A percentile compares a stretch with the other conserved stretches of the same genome.
Evolutionary conservation across 2,113 vertebrate species (phyloP).

Genomic region (Boulengeromyrus knoepffleri): DNA sequence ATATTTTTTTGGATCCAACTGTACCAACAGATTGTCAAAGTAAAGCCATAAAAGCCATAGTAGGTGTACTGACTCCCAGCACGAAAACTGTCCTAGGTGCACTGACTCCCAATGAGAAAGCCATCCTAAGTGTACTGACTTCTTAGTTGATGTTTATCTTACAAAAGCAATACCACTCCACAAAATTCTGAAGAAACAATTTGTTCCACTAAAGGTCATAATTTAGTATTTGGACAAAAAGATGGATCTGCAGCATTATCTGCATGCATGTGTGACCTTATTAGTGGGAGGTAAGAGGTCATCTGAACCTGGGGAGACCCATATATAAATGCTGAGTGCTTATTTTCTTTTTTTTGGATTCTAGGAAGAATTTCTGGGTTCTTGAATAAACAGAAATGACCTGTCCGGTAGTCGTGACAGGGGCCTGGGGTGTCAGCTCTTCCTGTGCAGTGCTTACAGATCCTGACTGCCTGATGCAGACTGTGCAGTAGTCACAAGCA

Average conservation of each 20-base stretch:
- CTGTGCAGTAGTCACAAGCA: neutral
- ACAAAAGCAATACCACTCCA: neutral
- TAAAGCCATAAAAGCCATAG: neutral
- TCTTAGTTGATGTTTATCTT: neutral
- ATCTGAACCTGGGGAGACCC: neutral
- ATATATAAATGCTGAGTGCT: neutral
- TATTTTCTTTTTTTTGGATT: constrained; percentile 16
- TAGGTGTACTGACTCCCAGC: too few species aligned
- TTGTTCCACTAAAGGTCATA: neutral
- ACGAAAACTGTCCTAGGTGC: too few species aligned
- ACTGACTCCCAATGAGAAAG: too few species aligned
- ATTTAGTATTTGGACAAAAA: constrained; percentile 5
- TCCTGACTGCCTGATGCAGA: constrained; percentile 12
- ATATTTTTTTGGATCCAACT: neutral
- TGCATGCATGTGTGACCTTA: constrained; percentile 27
- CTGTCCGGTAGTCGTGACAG: neutral
- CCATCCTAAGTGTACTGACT: neutral
- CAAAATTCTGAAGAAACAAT: neutral
- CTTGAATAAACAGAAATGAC: constrained; percentile 15
- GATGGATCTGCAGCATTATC: neutral
- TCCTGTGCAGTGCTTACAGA: constrained; percentile 24
- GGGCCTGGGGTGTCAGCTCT: neutral
- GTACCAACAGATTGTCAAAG: neutral
- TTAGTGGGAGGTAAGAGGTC: constrained; percentile 16
- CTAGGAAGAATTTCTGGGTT: constrained; percentile 2